Percentiles rank a stretch among this genome's conserved stretches.
Conservation (phyloP, 2,888 invertebrate species). For the Ypsolopha scabrella region DNA sequence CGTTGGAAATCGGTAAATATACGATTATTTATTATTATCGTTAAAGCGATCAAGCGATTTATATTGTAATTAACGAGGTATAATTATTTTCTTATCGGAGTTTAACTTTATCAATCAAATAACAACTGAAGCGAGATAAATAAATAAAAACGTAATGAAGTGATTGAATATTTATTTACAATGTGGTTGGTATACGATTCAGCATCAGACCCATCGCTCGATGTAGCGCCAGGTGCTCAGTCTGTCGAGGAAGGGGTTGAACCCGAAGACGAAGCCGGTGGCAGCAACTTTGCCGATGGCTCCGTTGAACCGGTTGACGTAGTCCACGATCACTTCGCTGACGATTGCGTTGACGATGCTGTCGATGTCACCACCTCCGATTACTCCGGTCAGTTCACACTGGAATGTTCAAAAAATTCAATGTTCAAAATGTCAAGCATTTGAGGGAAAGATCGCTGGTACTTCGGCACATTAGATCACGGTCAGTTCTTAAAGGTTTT, state of each 20-base stretch:
- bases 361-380: constrained; percentile 57
- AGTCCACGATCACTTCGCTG: constrained; percentile 45
- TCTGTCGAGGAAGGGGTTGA: constrained; percentile 38
- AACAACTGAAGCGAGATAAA: not conserved
- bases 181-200: no score
- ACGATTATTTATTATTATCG: no score
- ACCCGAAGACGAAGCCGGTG: constrained; percentile 10
- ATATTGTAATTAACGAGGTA: not conserved
- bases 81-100: not conserved
- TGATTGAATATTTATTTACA: not conserved
- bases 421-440: no score
- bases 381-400: constrained; percentile 43
- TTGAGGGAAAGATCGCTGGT: no score
- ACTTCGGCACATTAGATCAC: no score
- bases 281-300: constrained; percentile 25
- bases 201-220: constrained; percentile 19
- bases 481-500: no score
- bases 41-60: no score
- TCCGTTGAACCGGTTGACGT: constrained; percentile 46
- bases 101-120: no score
- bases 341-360: constrained; percentile 44
- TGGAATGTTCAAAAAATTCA: constrained; percentile 17
- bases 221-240: constrained; percentile 51
- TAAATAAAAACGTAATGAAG: not conserved
- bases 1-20: no score